Evolutionary conservation across 1,140 invertebrate species (phyloP).

Genomic region (Protaetia brevitarsis): DNA sequence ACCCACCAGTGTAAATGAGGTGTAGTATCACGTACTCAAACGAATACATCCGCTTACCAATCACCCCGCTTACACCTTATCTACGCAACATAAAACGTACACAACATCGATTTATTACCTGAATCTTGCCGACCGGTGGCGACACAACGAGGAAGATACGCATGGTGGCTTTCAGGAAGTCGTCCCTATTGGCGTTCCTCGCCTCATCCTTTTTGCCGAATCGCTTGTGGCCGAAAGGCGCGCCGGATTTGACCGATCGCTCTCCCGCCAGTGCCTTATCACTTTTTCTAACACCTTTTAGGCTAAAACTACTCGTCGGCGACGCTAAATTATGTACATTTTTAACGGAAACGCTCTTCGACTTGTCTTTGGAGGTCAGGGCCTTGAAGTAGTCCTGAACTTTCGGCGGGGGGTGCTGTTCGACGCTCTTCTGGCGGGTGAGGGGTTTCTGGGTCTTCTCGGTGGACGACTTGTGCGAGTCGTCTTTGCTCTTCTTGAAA

Average conservation of each 20-base stretch:
- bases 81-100: too few species aligned
- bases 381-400: constrained; percentile 37
- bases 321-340: constrained; percentile 34
- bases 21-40: too few species aligned
- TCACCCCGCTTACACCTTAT: too few species aligned
- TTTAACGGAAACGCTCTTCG: constrained; percentile 41
- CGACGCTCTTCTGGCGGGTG: constrained; percentile 41
- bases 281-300: constrained; percentile 46
- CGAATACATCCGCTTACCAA: too few species aligned
- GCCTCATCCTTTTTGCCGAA: constrained; percentile 28
- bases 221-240: constrained; percentile 33
- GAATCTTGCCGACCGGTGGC: constrained; percentile 60
- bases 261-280: constrained; percentile 34
- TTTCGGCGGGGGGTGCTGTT: constrained; percentile 27
- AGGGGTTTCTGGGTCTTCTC: constrained; percentile 33
- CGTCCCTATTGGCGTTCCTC: constrained; percentile 51
- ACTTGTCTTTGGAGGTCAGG: constrained; percentile 37
- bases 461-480: constrained; percentile 29
- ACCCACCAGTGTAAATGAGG: too few species aligned
- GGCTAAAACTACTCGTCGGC: constrained; percentile 29
- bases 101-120: constrained; percentile 50
- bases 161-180: constrained; percentile 62
- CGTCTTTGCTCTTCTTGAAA: constrained; percentile 32
- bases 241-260: constrained; percentile 23
- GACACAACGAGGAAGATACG: constrained; percentile 65